Conservation (phyloP, 2,113 vertebrate genomes). For the Trematocara macrostoma region DNA sequence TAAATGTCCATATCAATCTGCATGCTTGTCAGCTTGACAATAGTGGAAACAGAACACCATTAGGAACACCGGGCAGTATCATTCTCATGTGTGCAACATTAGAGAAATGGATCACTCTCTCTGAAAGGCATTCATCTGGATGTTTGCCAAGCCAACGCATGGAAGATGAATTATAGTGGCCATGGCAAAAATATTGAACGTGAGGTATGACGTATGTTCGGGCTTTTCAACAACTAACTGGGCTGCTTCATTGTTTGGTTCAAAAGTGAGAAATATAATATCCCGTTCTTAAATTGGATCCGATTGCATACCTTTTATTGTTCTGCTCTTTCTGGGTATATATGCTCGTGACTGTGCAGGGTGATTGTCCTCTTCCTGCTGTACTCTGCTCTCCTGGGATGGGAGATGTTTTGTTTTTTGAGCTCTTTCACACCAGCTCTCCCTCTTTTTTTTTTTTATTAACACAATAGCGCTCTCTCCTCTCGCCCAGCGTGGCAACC, state of each 20-base stretch:
- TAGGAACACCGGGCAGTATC: conserved; percentile 31
- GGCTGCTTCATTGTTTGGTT: background rate
- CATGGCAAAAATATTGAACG: background rate
- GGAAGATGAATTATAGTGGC: background rate
- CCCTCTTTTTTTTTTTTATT: background rate
- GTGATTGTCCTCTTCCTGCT: conserved; percentile 57
- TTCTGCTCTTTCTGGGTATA: conserved; percentile 32
- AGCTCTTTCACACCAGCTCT: conserved; percentile 57
- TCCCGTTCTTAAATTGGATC: conserved; percentile 37
- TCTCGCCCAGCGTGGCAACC: conserved; percentile 47
- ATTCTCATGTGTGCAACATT: conserved; percentile 58
- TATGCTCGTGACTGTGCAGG: conserved; percentile 29
- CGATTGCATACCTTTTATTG: conserved; percentile 44
- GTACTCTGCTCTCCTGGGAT: conserved; percentile 41
- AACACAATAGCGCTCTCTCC: conserved; percentile 52
- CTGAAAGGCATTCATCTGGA: conserved; percentile 43
- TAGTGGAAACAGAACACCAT: conserved; percentile 66
- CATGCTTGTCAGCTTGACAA: conserved; percentile 65
- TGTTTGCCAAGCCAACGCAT: background rate
- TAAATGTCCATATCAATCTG: conserved; percentile 78
- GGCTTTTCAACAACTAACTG: background rate
- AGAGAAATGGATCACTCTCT: conserved; percentile 59
- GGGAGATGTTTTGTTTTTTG: conserved; percentile 62
- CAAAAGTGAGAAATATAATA: conserved; percentile 27
- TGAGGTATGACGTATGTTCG: background rate